These are phyloP conservation scores for Nomada ruficornis DNA, from an alignment of 2,888 invertebrate species.

Conservation along the genomic window DNA sequence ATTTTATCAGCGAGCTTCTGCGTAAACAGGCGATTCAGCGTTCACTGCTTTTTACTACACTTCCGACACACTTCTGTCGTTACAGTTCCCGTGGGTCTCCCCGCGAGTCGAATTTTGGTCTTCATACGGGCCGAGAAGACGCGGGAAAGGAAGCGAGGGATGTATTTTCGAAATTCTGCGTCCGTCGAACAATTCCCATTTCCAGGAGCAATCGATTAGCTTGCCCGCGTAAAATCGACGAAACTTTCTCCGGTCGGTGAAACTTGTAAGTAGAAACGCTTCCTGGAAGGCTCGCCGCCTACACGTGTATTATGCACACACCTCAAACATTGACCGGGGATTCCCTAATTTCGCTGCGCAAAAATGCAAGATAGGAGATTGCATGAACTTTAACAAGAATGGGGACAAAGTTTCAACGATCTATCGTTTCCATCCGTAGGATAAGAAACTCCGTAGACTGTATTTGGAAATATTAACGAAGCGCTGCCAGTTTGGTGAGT, in stretches of 20 bases:
- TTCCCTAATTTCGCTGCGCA: constrained; percentile 29
- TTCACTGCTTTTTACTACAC: constrained; percentile 18
- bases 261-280: constrained; percentile 28
- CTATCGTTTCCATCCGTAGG: neutral
- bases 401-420: neutral
- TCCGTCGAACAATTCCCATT: neutral
- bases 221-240: constrained; percentile 12
- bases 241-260: constrained; percentile 40
- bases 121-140: neutral
- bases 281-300: constrained; percentile 5
- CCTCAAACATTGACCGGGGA: neutral
- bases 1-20: constrained; percentile 37
- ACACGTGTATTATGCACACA: neutral
- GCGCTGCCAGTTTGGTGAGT: neutral
- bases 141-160: neutral
- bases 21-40: constrained; percentile 29
- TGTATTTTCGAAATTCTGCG: neutral
- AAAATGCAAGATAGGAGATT: neutral
- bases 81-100: neutral
- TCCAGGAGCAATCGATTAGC: neutral
- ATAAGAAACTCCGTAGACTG: neutral
- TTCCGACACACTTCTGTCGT: constrained; percentile 35
- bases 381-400: neutral
- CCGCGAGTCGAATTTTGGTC: neutral
- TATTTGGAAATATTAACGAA: neutral